Base-by-base conservation (phyloP, 1,140 invertebrate genomes). In the Asbolus verrucosus region DNA sequence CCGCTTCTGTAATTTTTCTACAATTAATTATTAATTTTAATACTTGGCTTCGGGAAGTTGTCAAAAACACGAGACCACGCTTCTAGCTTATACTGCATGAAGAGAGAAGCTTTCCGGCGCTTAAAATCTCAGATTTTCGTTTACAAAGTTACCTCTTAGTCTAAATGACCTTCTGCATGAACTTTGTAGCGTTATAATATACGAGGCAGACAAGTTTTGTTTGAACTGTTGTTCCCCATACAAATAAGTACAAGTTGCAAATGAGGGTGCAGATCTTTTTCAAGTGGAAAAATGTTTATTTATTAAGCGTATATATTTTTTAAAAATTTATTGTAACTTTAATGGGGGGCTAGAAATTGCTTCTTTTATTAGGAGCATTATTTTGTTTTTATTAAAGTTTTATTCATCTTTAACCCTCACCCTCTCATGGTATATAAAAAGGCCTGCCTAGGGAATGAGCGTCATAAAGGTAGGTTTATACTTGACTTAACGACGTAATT, bases 51-150 rank as follows among this genome's bases (percentile, higher is more conserved):
- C 27, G 19, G 41, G 21, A 54, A 54, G 46, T 54, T 54, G 46
- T 54, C 46, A 54, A 54, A 54, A 54, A 27, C 46, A 54, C 19
- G 46, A 54, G 27, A 27, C 46, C 46, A 14, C 21, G 8, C 21
- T 54, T 54, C 46, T 24, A 21, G n/a, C 46, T 54, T 30, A 27
- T 11, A 54, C 27, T 54, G 6, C 46, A 46, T 6, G 41, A 19
- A 46, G 41, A 46, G 16, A 8, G 24, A 50, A 54, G 46, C 46
- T 54, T 54, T 54, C 43, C 46, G 46, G 46, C 16, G 41, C 21
- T 54, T 54, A 54, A 54, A 54, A 27, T 54, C 46, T 54, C 46
- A 27, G 46, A 54, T 54, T 54, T 54, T 54, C 46, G 18, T 54
- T 54, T 13, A 27, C 21, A 54, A 54, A 54, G 46, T 54, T 54